A percentile compares a stretch with the other conserved stretches of the same genome.
Evolutionary conservation across 1,140 invertebrate species (phyloP).

Genomic region (Drosophila kohkoa): DNA sequence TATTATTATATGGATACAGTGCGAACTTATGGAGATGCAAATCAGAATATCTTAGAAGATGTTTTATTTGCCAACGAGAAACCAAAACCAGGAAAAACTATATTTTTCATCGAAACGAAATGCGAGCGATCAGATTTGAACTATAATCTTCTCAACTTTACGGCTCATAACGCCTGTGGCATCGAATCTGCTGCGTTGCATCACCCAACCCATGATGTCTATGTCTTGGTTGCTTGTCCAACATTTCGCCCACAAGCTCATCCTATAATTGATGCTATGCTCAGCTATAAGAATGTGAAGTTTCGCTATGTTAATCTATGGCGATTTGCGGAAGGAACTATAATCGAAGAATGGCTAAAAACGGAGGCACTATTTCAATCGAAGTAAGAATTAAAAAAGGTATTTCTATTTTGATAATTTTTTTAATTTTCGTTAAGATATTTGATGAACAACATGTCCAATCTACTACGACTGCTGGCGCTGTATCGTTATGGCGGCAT

Average conservation of each 20-base stretch:
- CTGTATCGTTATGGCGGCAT: slow-evolving; percentile 92
- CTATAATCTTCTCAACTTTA: slow-evolving; percentile 70
- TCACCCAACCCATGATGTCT: slow-evolving; percentile 87
- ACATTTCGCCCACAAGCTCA: slow-evolving; percentile 53
- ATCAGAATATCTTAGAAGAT: neutral
- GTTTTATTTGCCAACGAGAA: neutral
- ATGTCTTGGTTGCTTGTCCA: slow-evolving; percentile 86
- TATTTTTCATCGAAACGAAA: slow-evolving; percentile 88
- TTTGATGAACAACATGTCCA: slow-evolving; percentile 87
- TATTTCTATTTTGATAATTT: neutral
- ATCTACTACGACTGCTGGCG: slow-evolving; percentile 89
- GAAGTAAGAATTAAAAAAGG: slow-evolving; percentile 66
- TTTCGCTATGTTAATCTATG: slow-evolving; percentile 86
- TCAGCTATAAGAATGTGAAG: slow-evolving; percentile 87
- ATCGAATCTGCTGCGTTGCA: slow-evolving; percentile 88
- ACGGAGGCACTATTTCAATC: slow-evolving; percentile 86
- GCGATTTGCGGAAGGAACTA: slow-evolving; percentile 87
- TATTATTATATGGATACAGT: neutral
- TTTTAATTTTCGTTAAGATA: slow-evolving; percentile 27
- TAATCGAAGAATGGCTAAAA: slow-evolving; percentile 87
- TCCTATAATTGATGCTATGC: slow-evolving; percentile 75
- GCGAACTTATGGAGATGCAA: neutral
- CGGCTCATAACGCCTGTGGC: slow-evolving; percentile 87
- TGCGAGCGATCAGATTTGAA: slow-evolving; percentile 54
- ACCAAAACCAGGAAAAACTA: slow-evolving; percentile 85